These are phyloP conservation scores for Ariolimax columbianus DNA, from an alignment of 2,888 invertebrate genomes.

Conservation along the genomic window DNA sequence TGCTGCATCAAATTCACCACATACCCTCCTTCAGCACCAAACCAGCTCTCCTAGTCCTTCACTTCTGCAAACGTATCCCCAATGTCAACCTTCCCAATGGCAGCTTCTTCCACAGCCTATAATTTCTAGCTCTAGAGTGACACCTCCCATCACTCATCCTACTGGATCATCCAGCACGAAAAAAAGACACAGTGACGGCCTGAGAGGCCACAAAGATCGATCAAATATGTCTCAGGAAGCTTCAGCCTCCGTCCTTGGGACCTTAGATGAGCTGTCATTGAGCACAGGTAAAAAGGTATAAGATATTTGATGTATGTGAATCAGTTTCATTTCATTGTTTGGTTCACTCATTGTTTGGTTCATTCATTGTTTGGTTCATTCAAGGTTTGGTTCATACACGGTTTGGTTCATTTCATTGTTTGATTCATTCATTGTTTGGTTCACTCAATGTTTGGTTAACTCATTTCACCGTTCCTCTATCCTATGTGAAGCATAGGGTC, in stretches of 20 bases:
- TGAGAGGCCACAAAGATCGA: background rate
- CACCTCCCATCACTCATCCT: constrained; percentile 36
- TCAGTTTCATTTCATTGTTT: background rate
- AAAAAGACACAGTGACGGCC: background rate
- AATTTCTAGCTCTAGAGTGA: constrained; percentile 63
- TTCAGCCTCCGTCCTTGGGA: constrained; percentile 29
- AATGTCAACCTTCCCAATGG: background rate
- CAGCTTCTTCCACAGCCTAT: constrained; percentile 69
- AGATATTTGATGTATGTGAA: constrained; percentile 29
- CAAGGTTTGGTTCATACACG: too few species aligned
- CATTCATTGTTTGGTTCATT: background rate
- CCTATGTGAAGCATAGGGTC: too few species aligned
- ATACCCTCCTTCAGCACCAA: background rate
- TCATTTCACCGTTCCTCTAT: too few species aligned
- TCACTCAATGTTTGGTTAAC: too few species aligned
- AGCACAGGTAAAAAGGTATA: constrained; percentile 58
- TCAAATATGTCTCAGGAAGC: background rate
- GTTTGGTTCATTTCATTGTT: too few species aligned
- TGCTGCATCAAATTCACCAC: background rate
- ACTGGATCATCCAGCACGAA: background rate
- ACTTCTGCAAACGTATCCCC: background rate
- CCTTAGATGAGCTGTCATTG: constrained; percentile 47
- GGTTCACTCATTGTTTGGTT: too few species aligned
- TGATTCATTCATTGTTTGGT: background rate
- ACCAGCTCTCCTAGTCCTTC: background rate